Evolutionary conservation across 2,888 invertebrate species (phyloP).

Genomic region (Clusia tigrina): DNA sequence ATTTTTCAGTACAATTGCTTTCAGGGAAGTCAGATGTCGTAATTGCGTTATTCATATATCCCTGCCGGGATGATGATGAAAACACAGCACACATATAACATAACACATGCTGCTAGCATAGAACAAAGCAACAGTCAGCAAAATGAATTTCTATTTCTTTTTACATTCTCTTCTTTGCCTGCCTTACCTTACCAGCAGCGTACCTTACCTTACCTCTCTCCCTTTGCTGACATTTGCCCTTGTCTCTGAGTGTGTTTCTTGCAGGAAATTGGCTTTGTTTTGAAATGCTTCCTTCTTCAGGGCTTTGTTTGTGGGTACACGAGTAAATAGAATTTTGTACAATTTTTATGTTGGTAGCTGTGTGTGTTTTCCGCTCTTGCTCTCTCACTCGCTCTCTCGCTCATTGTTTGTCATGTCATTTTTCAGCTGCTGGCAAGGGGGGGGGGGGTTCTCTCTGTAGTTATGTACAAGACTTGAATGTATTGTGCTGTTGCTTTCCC

Average conservation of each 20-base stretch:
- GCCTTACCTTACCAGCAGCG: neutral
- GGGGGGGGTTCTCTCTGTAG: neutral
- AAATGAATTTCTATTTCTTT: conserved; percentile 5
- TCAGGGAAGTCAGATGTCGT: too few species aligned
- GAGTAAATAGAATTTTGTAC: neutral
- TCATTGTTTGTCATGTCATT: neutral
- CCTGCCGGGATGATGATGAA: too few species aligned
- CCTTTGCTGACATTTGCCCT: neutral
- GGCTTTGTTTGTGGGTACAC: conserved; percentile 7
- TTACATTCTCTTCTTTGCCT: neutral
- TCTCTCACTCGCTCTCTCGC: conserved; percentile 7
- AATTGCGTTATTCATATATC: too few species aligned
- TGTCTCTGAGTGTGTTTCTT: neutral
- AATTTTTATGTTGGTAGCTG: neutral
- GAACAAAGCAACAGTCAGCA: too few species aligned
- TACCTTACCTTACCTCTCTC: neutral
- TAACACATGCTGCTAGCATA: too few species aligned
- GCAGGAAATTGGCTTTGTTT: neutral
- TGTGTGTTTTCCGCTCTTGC: neutral
- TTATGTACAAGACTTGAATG: too few species aligned
- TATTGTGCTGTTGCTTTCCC: neutral
- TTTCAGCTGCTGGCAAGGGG: conserved; percentile 5
- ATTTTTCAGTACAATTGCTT: too few species aligned
- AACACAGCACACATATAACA: too few species aligned
- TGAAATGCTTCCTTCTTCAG: conserved; percentile 7